Base-by-base conservation (phyloP, 2,113 vertebrate species). In the Glaucidium brasilianum region DNA sequence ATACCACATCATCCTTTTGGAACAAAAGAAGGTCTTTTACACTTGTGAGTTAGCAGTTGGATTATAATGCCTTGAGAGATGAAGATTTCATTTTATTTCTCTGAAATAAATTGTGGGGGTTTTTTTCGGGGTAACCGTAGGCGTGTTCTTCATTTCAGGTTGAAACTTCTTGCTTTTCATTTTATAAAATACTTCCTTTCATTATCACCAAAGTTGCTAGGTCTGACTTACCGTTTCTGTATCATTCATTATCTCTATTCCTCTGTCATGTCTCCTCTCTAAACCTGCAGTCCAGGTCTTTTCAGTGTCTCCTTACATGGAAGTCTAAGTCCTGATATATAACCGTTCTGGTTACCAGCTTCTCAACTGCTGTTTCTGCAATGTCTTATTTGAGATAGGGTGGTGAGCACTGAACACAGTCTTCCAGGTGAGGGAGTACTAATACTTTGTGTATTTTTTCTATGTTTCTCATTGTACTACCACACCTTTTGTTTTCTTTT, bases 351-450 rank as follows among this genome's bases (percentile, higher is more conserved):
- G 77, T 94, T 95, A 53, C 94, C 96, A 90, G 85, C 94, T 96
- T 95, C 92, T 92, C 93, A 84, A 68, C 96, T 88, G 87, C 94
- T 96, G 93, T 97, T 91, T 93, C 96, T 95, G 30, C 96, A 94
- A 69, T 93, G 71, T 94, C 69, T 93, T 96, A 96, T 97, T 97
- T 96, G 96, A 95, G 96, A 39, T 90, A 97, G 96, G 96, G 77
- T 94, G 96, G 74, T 78, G 93, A 96, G 87, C 96, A 93, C 90
- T 95, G 94, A 94, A 92, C 93, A 72, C 62, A 82, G 30, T 73
- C 66, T 92, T 96, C 56, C 96, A 97, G 96, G 96, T 97, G 96
- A 97, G 96, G 96, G 95, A 94, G 77, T 94, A 68, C 74, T 82
- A 92, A 91, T 93, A 76, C 43, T 93, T 66, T 50, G 19, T 90